Evolutionary conservation across 2,888 invertebrate species (phyloP).

Genomic region (Melitaea athalia): DNA sequence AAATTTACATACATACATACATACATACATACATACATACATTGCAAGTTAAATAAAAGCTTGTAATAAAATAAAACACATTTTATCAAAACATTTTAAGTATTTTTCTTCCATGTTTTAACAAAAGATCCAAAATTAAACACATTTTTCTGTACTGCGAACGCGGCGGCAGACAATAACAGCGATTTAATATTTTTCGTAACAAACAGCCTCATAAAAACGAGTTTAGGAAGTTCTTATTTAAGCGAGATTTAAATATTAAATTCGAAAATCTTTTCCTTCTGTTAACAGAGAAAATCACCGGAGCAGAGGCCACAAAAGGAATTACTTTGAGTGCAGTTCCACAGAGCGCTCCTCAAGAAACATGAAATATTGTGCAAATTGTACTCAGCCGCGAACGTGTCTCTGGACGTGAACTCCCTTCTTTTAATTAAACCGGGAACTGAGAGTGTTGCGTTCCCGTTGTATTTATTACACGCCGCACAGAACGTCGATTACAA

Average conservation of each 20-base stretch:
- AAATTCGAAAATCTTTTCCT: conserved; percentile 1
- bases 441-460: not conserved
- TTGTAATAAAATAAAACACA: no score
- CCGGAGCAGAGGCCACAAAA: conserved; percentile 11
- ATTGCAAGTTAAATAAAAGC: no score
- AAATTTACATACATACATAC: no score
- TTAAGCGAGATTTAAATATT: conserved; percentile 1
- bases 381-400: conserved; percentile 2
- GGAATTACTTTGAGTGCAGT: conserved; percentile 21
- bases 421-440: not conserved
- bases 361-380: conserved; percentile 5
- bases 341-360: conserved; percentile 1
- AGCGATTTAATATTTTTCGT: not conserved
- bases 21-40: no score
- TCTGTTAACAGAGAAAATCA: conserved; percentile 1
- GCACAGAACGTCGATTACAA: not conserved
- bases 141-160: no score
- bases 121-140: no score
- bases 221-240: not conserved
- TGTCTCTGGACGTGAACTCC: not conserved
- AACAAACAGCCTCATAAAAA: not conserved
- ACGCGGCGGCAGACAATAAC: no score
- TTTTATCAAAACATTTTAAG: no score
- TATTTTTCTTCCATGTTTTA: no score
- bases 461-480: not conserved